Evolutionary conservation across 92 coral and sea anemone genomes (phyloP).

Genomic region (Epizoanthus fatuus): DNA sequence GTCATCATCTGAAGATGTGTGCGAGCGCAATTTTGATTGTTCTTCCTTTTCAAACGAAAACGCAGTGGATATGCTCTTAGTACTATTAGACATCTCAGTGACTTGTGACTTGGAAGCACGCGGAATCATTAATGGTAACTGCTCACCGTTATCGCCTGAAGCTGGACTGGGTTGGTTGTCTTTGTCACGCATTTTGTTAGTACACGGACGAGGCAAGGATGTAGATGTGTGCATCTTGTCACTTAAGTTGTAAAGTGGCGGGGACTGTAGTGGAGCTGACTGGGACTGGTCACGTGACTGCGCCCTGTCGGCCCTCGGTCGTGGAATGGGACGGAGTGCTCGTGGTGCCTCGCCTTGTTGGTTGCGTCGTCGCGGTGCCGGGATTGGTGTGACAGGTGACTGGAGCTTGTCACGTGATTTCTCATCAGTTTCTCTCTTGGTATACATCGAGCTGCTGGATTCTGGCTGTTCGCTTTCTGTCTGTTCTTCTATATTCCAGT

Average conservation of each 20-base stretch:
- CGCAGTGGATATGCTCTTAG: too few species aligned
- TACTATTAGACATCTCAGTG: too few species aligned
- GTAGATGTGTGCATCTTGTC: too few species aligned
- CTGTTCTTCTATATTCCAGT: neutral
- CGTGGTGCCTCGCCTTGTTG: neutral
- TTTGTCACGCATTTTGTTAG: too few species aligned
- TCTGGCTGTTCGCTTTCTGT: neutral
- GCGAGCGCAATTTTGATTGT: neutral
- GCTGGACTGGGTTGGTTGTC: too few species aligned
- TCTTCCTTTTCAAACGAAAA: too few species aligned
- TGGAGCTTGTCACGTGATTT: neutral
- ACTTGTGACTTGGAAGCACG: too few species aligned
- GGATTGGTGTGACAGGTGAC: neutral
- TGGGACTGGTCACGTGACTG: neutral
- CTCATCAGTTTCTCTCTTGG: neutral
- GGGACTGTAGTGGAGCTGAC: too few species aligned
- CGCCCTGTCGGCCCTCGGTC: neutral
- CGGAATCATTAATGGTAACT: too few species aligned
- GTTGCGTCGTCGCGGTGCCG: constrained; percentile 8
- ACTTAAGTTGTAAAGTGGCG: too few species aligned
- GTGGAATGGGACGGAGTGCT: neutral
- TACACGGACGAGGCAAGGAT: too few species aligned
- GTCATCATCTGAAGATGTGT: neutral
- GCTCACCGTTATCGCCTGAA: too few species aligned
- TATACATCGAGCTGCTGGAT: neutral